These are phyloP conservation scores for Mixornis gularis DNA, from an alignment of 2,113 vertebrate genomes.

Conservation along the genomic window DNA sequence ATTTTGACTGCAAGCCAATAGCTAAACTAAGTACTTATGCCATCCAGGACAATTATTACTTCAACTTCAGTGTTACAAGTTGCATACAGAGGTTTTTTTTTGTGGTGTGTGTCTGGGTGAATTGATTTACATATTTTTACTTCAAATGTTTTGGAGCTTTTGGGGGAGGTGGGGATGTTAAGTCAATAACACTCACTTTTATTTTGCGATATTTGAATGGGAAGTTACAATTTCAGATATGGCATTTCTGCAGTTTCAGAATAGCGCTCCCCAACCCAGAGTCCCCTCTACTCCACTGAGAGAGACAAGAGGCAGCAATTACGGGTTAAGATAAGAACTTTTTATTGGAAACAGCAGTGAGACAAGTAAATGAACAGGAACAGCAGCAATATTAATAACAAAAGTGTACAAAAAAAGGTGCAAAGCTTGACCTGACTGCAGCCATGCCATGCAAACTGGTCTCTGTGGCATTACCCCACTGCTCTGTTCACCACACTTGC, in stretches of 20 bases:
- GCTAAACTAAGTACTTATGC: not conserved
- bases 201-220: not conserved
- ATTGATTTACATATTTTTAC: not conserved
- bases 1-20: not conserved
- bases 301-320: not conserved
- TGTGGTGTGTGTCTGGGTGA: not conserved
- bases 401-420: not conserved
- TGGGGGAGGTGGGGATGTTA: rapidly evolving
- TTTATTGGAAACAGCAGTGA: not conserved
- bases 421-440: not conserved
- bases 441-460: not conserved
- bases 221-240: not conserved
- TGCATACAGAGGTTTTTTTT: not conserved
- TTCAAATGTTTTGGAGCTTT: not conserved
- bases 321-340: not conserved
- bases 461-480: not conserved
- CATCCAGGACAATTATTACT: not conserved
- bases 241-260: not conserved
- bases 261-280: not conserved
- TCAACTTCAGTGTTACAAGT: not conserved
- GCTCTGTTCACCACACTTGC: not conserved
- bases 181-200: not conserved
- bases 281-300: rapidly evolving
- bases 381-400: not conserved
- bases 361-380: not conserved